These are phyloP conservation scores for Thereva unica DNA, from an alignment of 2,888 invertebrate genomes.

Conservation along the genomic window DNA sequence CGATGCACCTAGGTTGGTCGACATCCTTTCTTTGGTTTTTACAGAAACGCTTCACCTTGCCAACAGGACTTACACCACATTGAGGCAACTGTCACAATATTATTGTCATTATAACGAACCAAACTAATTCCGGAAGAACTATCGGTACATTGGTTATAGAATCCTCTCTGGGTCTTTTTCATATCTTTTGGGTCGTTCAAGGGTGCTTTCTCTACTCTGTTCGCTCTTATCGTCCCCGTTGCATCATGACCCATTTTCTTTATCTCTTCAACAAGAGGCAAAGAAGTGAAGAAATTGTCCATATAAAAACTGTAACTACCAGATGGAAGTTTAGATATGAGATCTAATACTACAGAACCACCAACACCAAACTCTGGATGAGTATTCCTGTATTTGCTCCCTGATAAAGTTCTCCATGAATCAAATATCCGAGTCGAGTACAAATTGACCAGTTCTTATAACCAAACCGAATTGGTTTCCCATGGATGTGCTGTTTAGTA, in stretches of 20 bases:
- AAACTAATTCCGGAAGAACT: not conserved
- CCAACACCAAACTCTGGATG: slow-evolving; percentile 17
- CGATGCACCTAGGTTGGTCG: slow-evolving; percentile 8
- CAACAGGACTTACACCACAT: not conserved
- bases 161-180: slow-evolving; percentile 21
- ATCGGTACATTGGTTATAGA: slow-evolving; percentile 9
- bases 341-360: not conserved
- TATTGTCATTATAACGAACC: slow-evolving; percentile 15
- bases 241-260: slow-evolving; percentile 18
- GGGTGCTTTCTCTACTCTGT: too few species aligned
- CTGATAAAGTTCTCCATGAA: slow-evolving; percentile 2
- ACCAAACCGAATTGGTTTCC: slow-evolving; percentile 26
- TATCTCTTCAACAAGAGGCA: slow-evolving; percentile 22
- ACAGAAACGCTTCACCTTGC: not conserved
- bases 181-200: slow-evolving; percentile 32
- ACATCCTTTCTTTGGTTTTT: slow-evolving; percentile 4
- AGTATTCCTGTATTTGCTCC: slow-evolving; percentile 13
- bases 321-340: slow-evolving; percentile 19
- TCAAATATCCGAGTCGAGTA: slow-evolving; percentile 25
- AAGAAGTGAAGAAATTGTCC: slow-evolving; percentile 20
- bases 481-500: too few species aligned
- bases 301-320: too few species aligned
- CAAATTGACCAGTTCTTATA: slow-evolving; percentile 28
- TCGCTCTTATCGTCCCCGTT: slow-evolving; percentile 18
- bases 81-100: slow-evolving; percentile 20